Evolutionary conservation across 2,797 vertebrate species (phyloP), one percentile per base, ranked within the genome.

Genomic region (Columba guinea): DNA sequence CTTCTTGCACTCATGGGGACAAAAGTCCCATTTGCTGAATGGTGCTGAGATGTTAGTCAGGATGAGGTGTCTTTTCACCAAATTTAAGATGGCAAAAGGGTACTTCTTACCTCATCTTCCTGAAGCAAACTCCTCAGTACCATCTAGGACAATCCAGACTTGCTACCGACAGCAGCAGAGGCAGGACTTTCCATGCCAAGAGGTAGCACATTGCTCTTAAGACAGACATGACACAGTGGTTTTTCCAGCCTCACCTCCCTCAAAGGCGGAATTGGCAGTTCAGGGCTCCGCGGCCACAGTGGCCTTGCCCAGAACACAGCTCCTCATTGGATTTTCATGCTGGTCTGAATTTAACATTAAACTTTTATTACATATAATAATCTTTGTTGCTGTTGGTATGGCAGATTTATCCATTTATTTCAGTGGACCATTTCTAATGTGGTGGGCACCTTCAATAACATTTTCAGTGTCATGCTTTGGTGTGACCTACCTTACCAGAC

Each of bases 121-220:
- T 75, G 14, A 59, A 85, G 18, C 4, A 4, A 23, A 8, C 8
- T 74, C 34, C 22, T 39, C 2, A 1, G 14, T 23, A 39, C 9
- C 2, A 0, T 2, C 3, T 3, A 81, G 58, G 5, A 68, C 14
- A 78, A 63, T 74, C 11, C 58, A 71, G 30, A 32, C 39, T 86
- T 67, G 10, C 13, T 22, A 11, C 3, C 34, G 44, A 19, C 30
- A 74, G 14, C 3, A 51, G 18, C 16, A 74, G 37, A 63, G 18
- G 7, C 34, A 46, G 56, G 21, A 30, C 13, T 52, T 83, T 49
- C 34, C 37, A 62, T 26, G 49, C 7, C 48, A 48, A 48, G 37
- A 63, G 58, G 24, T 1, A 34, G 10, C 0, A 0, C 0, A 0
- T 21, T 51, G 6, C 5, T 22, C n/a, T 51, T 19, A 21, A 74